Conservation (phyloP, 2,797 vertebrate species). For the Enteromius trimaculatus region DNA sequence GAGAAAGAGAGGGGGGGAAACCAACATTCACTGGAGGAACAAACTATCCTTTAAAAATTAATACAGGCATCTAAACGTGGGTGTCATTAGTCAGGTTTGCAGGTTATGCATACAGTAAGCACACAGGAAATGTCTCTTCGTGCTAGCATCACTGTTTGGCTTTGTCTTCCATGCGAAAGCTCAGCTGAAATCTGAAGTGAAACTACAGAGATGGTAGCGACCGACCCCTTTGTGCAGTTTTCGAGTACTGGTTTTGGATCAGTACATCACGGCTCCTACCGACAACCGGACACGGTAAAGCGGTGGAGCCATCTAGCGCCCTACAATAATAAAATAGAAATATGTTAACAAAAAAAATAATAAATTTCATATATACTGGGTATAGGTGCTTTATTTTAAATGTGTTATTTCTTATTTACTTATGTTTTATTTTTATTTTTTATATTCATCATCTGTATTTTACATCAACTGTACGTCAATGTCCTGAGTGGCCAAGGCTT, state of each 20-base stretch:
- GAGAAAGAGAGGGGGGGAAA: constrained; percentile 45
- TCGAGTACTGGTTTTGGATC: constrained; percentile 15
- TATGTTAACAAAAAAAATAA: constrained; percentile 70
- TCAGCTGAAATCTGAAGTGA: constrained; percentile 38
- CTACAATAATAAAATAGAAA: constrained; percentile 76
- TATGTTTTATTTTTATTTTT: constrained; percentile 6
- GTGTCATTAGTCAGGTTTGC: constrained; percentile 54
- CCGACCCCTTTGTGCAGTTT: constrained; percentile 14
- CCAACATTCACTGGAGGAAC: constrained; percentile 30
- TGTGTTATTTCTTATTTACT: constrained; percentile 50
- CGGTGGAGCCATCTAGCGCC: constrained; percentile 63
- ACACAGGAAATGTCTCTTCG: constrained; percentile 9
- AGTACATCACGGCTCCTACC: background rate
- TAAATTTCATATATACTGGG: constrained; percentile 68
- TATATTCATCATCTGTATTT: constrained; percentile 41
- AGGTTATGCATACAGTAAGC: constrained; percentile 53
- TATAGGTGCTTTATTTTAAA: constrained; percentile 61
- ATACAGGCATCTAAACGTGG: constrained; percentile 11
- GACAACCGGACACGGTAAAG: constrained; percentile 54
- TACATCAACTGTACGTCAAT: constrained; percentile 65
- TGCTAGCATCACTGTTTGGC: constrained; percentile 33
- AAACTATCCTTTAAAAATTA: constrained; percentile 34
- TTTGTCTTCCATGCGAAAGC: constrained; percentile 52
- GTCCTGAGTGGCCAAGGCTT: constrained; percentile 72
- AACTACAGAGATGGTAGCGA: constrained; percentile 35